Conservation (phyloP, 2,113 vertebrate genomes). For the Alces alces region DNA sequence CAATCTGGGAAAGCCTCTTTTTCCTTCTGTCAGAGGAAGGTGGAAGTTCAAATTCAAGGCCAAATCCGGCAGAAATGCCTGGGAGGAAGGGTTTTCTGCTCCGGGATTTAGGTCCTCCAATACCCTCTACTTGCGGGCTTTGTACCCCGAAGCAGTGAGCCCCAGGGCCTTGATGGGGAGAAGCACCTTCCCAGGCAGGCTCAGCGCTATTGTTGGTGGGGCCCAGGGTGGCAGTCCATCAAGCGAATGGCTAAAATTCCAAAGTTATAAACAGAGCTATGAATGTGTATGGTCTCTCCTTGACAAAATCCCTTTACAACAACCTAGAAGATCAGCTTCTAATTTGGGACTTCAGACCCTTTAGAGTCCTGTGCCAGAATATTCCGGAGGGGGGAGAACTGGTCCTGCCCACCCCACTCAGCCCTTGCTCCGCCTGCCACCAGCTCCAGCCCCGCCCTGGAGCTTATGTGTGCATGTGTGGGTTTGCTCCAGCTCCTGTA, state of each 20-base stretch:
- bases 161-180: neutral
- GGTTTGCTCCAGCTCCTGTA: neutral
- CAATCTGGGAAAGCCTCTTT: neutral
- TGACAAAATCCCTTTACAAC: neutral
- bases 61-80: neutral
- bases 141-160: neutral
- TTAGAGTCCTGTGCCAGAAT: neutral
- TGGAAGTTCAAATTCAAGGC: neutral
- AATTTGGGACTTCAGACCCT: neutral
- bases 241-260: neutral
- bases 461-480: neutral
- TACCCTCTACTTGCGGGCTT: neutral
- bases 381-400: neutral
- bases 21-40: neutral
- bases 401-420: accelerated
- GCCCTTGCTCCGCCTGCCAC: neutral
- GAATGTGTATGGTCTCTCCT: neutral
- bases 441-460: no score
- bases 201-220: no score
- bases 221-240: no score
- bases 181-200: neutral
- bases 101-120: neutral
- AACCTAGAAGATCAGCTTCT: neutral
- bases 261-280: neutral
- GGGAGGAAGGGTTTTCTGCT: neutral